Evolutionary conservation across 2,113 vertebrate genomes (phyloP).

Genomic region (Anguilla rostrata): DNA sequence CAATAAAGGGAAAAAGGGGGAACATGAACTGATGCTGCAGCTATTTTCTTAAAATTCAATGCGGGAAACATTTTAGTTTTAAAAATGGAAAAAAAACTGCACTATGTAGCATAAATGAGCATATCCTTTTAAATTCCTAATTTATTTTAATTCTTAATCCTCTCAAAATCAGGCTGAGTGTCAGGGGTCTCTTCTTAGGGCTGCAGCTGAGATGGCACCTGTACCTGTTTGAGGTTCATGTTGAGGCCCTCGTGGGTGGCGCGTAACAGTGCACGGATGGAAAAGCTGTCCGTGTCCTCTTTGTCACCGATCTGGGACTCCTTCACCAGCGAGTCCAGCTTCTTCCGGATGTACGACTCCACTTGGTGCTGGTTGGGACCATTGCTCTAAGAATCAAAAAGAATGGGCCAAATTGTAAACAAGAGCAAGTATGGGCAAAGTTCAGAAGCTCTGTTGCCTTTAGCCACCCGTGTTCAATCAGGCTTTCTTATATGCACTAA

Average conservation of each 20-base stretch:
- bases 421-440: neutral
- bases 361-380: constrained; percentile 85
- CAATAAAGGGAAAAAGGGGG: neutral
- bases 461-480: neutral
- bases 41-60: neutral
- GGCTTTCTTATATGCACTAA: no score
- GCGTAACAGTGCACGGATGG: constrained; percentile 85
- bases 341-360: constrained; percentile 92
- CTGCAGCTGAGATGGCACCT: neutral
- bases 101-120: neutral
- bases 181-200: neutral
- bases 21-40: neutral
- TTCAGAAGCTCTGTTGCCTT: neutral
- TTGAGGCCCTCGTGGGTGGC: constrained; percentile 91
- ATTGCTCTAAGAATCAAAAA: constrained; percentile 73
- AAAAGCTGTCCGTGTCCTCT: constrained; percentile 93
- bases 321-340: constrained; percentile 90
- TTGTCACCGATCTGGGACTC: constrained; percentile 94
- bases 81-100: neutral
- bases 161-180: neutral
- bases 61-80: neutral
- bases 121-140: neutral
- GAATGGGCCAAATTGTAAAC: constrained; percentile 21
- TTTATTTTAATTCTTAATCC: neutral
- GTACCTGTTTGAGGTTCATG: constrained; percentile 89